These are phyloP conservation scores for Prinia subflava DNA, from an alignment of 2,113 vertebrate genomes.

Conservation along the genomic window DNA sequence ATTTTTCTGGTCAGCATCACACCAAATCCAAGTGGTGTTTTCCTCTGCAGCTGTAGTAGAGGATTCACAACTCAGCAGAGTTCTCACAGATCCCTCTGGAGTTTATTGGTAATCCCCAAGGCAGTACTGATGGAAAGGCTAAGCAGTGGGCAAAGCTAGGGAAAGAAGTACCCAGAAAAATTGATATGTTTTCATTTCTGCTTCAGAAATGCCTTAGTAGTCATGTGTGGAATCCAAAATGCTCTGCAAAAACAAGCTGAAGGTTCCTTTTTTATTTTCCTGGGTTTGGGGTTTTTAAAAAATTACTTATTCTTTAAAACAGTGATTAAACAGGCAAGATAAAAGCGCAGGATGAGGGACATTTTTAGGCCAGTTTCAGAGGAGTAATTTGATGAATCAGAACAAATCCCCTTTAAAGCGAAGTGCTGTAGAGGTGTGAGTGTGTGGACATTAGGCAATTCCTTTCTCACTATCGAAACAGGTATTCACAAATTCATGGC, in stretches of 20 bases:
- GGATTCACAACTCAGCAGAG: background rate
- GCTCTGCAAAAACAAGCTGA: background rate
- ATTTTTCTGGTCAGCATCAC: background rate
- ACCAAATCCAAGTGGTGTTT: background rate
- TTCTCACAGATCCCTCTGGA: background rate
- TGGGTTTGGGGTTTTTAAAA: background rate
- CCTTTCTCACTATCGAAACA: background rate
- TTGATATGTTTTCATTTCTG: background rate
- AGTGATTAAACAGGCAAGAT: background rate
- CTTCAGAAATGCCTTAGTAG: background rate
- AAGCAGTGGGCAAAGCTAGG: background rate
- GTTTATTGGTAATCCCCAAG: background rate
- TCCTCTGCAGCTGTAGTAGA: background rate
- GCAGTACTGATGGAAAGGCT: background rate
- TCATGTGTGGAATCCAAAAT: background rate
- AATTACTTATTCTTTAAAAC: background rate
- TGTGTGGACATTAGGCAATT: background rate
- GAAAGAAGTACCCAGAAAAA: background rate
- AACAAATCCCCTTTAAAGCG: background rate
- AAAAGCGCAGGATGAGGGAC: background rate
- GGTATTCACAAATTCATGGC: background rate
- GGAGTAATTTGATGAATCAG: background rate
- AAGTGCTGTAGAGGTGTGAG: background rate
- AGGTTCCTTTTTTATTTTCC: background rate
- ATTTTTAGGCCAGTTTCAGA: background rate